Conservation (phyloP, 1,140 invertebrate species). For the Cotesia vestalis region DNA sequence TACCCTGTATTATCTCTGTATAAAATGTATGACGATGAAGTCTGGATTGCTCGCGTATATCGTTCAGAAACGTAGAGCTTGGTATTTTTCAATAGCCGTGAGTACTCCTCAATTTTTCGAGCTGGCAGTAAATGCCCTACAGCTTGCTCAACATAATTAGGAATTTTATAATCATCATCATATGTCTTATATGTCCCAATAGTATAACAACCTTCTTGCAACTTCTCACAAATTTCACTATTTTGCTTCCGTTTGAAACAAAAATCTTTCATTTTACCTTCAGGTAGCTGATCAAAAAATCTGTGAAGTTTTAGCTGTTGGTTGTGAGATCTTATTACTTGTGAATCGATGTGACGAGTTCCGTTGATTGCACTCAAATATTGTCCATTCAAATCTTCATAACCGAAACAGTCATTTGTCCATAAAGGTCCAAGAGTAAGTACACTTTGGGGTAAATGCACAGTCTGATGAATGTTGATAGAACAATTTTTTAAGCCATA, state of each 20-base stretch:
- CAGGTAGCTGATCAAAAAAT: constrained; percentile 31
- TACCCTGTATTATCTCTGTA: too few species aligned
- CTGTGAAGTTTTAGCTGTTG: constrained; percentile 34
- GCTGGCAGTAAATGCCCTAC: too few species aligned
- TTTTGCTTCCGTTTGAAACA: constrained; percentile 28
- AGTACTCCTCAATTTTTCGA: too few species aligned
- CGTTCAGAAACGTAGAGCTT: too few species aligned
- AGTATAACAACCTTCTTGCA: too few species aligned
- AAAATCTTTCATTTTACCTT: constrained; percentile 31
- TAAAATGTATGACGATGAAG: too few species aligned
- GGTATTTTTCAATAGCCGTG: too few species aligned
- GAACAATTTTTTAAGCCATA: constrained; percentile 42
- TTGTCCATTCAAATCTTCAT: constrained; percentile 45
- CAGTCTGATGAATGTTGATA: constrained; percentile 45
- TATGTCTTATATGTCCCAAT: too few species aligned
- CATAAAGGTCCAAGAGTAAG: constrained; percentile 40
- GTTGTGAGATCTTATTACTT: constrained; percentile 37
- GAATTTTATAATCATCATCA: too few species aligned
- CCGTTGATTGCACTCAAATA: constrained; percentile 40
- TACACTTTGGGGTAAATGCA: constrained; percentile 41
- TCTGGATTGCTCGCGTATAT: too few species aligned
- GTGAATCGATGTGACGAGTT: constrained; percentile 39
- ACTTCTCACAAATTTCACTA: background rate
- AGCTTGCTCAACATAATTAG: too few species aligned
- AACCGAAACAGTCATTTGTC: constrained; percentile 41